A percentile compares a stretch with the other conserved stretches of the same genome.
These are phyloP conservation scores for Rallus crepitans DNA, from an alignment of 2,797 vertebrate genomes.

Conservation along the genomic window DNA sequence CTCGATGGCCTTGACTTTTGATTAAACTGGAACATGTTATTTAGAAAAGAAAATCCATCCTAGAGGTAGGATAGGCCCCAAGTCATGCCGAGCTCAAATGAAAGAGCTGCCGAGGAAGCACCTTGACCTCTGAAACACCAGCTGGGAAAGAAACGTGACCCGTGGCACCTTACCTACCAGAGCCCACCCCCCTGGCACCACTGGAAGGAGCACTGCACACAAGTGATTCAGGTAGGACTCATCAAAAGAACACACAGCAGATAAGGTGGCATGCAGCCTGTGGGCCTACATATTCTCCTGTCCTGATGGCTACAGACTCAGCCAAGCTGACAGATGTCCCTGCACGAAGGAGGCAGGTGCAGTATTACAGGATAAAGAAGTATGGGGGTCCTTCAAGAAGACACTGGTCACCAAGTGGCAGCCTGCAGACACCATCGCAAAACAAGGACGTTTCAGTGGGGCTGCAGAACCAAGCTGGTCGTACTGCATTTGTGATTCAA, in stretches of 20 bases:
- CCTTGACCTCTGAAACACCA: not conserved
- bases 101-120: not conserved
- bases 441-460: accelerated
- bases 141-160: not conserved
- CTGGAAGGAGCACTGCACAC: accelerated
- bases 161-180: not conserved
- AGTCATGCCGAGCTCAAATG: not conserved
- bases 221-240: not conserved
- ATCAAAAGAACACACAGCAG: not conserved
- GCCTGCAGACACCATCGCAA: accelerated
- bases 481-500: not conserved
- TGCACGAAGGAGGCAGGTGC: not conserved
- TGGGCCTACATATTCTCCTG: not conserved
- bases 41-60: not conserved
- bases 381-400: not conserved
- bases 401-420: accelerated
- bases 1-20: not conserved
- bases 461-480: not conserved
- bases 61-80: not conserved
- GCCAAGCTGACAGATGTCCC: not conserved
- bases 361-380: not conserved
- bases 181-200: not conserved
- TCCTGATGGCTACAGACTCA: not conserved
- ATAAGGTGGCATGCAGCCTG: accelerated
- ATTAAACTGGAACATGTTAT: not conserved